phyloP scores from a whole-genome alignment of 2,888 invertebrate genomes.

The Punctoribates punctum region DNA sequence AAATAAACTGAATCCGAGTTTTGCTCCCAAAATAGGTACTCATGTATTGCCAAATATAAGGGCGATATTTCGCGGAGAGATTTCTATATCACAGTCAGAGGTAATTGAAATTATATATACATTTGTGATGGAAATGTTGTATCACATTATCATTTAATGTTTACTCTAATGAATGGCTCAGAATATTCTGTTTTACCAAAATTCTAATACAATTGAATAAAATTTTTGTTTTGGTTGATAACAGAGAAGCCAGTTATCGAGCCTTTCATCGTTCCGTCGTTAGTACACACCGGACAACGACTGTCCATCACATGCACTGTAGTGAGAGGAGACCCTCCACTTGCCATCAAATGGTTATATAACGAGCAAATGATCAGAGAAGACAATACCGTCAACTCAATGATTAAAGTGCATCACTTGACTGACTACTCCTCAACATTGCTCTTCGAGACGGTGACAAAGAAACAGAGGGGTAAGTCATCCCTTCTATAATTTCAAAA shows the following conservation, averaged over 20 bases:
- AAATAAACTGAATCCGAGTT: not conserved
- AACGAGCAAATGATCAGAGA: constrained; percentile 59
- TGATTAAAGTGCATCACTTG: constrained; percentile 34
- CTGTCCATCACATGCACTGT: constrained; percentile 86
- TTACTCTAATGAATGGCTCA: not conserved
- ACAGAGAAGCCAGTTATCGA: constrained; percentile 59
- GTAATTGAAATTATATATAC: not conserved
- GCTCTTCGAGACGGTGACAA: constrained; percentile 32
- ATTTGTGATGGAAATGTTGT: not conserved
- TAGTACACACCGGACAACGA: constrained; percentile 74
- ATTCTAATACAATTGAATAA: not conserved
- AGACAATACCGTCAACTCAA: not conserved
- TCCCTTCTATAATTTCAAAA: not conserved
- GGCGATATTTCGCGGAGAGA: constrained; percentile 1
- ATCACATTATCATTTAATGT: constrained; percentile 12
- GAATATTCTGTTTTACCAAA: not conserved
- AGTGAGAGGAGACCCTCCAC: constrained; percentile 85
- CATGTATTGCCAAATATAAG: constrained; percentile 30
- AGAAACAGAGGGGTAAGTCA: constrained; percentile 33
- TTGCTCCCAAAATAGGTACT: constrained; percentile 4
- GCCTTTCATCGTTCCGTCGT: constrained; percentile 76
- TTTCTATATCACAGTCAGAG: constrained; percentile 31
- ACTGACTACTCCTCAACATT: constrained; percentile 42
- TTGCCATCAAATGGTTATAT: constrained; percentile 86
- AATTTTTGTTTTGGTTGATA: not conserved